A percentile compares a stretch with the other conserved stretches of the same genome.
These are phyloP conservation scores for Serranus cabrilla DNA, from an alignment of 2,797 vertebrate species.

Conservation along the genomic window DNA sequence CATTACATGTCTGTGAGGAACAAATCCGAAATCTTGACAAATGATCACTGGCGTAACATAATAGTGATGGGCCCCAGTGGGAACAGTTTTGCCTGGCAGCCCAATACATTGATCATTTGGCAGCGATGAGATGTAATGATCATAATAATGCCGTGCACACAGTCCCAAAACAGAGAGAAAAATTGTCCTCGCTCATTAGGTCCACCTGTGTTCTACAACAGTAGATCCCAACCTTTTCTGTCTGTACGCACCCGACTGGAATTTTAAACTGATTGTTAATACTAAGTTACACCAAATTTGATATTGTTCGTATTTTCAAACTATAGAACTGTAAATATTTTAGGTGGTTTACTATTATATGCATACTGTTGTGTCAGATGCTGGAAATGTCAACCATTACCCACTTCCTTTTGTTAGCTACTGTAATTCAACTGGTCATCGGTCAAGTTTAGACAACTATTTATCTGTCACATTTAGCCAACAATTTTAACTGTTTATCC, in stretches of 20 bases:
- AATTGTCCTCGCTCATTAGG: slow-evolving; percentile 40
- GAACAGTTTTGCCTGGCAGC: slow-evolving; percentile 55
- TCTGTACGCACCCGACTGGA: too few relatives aligned
- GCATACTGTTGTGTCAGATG: background rate
- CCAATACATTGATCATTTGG: slow-evolving; percentile 67
- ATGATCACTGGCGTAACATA: slow-evolving; percentile 55
- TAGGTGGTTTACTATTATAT: background rate
- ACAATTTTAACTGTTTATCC: too few relatives aligned
- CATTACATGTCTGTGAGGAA: slow-evolving; percentile 65
- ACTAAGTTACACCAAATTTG: background rate
- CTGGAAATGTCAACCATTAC: background rate
- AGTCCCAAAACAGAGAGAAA: slow-evolving; percentile 45
- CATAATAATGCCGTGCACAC: slow-evolving; percentile 36
- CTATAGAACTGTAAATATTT: too few relatives aligned
- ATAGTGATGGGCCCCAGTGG: slow-evolving; percentile 40
- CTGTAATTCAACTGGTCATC: background rate
- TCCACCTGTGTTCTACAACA: slow-evolving; percentile 37
- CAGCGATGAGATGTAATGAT: slow-evolving; percentile 61
- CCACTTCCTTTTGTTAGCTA: too few relatives aligned
- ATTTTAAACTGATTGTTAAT: background rate
- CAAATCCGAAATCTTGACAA: slow-evolving; percentile 66
- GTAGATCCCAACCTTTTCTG: background rate
- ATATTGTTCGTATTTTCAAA: background rate
- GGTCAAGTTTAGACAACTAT: too few relatives aligned
- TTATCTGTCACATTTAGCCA: too few relatives aligned